phyloP scores from a whole-genome alignment of 2,888 invertebrate genomes.

The Nymphalis polychloros region DNA sequence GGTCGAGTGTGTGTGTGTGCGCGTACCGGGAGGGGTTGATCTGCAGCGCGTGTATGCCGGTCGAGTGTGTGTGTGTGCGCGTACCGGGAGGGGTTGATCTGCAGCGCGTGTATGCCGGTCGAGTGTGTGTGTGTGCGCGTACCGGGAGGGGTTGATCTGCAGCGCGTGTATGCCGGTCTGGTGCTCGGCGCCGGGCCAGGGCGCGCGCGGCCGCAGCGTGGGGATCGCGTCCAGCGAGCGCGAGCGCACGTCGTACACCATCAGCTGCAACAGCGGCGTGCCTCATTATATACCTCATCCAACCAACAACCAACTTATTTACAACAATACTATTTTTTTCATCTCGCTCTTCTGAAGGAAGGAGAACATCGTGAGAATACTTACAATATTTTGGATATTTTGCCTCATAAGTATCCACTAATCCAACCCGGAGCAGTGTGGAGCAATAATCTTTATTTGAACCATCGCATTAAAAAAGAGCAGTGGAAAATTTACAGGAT shows the following conservation, averaged over 20 bases:
- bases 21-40: neutral
- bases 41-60: too few species aligned
- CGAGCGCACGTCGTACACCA: slow-evolving; percentile 95
- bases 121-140: neutral
- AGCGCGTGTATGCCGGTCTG: slow-evolving; percentile 97
- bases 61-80: neutral
- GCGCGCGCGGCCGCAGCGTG: slow-evolving; percentile 84
- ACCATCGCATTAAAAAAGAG: too few species aligned
- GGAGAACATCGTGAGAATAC: too few species aligned
- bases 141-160: slow-evolving; percentile 94
- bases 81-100: slow-evolving; percentile 93
- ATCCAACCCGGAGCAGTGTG: neutral
- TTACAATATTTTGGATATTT: too few species aligned
- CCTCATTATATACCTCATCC: too few species aligned
- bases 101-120: slow-evolving; percentile 96
- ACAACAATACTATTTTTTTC: too few species aligned
- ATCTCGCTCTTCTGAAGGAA: too few species aligned
- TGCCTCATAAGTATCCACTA: neutral
- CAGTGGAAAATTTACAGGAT: too few species aligned
- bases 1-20: slow-evolving; percentile 77
- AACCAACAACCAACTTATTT: neutral
- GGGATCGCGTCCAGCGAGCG: slow-evolving; percentile 94
- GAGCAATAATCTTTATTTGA: neutral
- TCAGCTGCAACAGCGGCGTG: slow-evolving; percentile 79
- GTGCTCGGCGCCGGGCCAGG: slow-evolving; percentile 82